A percentile compares a stretch with the other conserved stretches of the same genome.
Evolutionary conservation across 2,113 vertebrate genomes (phyloP).

Genomic region (Lycaon pictus): DNA sequence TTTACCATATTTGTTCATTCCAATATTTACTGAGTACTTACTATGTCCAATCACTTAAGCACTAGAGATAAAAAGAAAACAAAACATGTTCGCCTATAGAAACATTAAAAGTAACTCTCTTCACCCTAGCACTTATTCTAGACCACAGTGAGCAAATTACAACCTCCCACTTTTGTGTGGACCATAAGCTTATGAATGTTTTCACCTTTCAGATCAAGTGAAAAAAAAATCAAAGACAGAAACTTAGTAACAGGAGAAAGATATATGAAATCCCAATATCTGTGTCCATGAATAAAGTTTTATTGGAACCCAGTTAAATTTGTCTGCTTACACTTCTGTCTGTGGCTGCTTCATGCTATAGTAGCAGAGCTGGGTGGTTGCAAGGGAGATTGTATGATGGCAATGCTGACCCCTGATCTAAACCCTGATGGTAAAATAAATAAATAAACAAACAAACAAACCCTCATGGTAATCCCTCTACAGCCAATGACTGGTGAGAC

Average conservation of each 20-base stretch:
- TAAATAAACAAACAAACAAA: too few relatives aligned
- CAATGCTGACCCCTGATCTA: too few relatives aligned
- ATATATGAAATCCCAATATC: neutral
- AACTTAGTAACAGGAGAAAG: neutral
- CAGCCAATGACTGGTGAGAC: neutral
- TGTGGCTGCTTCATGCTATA: neutral
- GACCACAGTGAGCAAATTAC: neutral
- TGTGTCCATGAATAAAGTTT: neutral
- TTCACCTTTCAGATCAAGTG: neutral
- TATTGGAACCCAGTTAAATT: neutral
- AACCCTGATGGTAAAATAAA: too few relatives aligned
- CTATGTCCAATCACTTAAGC: neutral
- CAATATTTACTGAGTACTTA: neutral
- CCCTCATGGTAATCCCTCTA: neutral
- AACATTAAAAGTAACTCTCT: neutral
- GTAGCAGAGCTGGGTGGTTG: neutral
- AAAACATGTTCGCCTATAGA: neutral
- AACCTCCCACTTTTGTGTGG: neutral
- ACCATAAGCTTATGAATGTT: neutral
- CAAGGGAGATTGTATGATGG: too few relatives aligned
- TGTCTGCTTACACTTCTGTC: neutral
- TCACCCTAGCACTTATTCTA: neutral
- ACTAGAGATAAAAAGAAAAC: neutral
- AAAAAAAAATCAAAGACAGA: constrained; percentile 27
- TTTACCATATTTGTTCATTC: neutral